Base-by-base conservation (phyloP, 2,797 vertebrate genomes). In the Limosa lapponica region DNA sequence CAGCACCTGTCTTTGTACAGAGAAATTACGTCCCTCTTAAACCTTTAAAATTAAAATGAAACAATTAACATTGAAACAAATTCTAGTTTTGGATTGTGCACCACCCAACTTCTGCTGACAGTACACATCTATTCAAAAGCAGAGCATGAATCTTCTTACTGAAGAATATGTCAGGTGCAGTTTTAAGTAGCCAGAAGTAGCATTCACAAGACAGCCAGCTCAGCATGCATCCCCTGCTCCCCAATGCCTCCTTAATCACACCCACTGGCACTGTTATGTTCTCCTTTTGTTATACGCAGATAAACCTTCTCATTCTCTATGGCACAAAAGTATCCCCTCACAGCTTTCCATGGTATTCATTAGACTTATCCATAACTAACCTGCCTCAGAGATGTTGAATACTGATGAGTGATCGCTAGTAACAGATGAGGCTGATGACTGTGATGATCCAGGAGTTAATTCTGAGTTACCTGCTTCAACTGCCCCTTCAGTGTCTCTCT, bases 401-500 rank as follows among this genome's bases (percentile, higher is more conserved):
- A 98, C 95, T 93, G 97, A 96, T 93, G 98, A 97, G 66, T 97
- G 98, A 90, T 97, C 94, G 8, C 96, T 98, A 98, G 96, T 93
- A 84, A 98, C 71, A 95, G 98, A 97, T 78, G 97, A 97, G 59
- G 91, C 65, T 92, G 98, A 98, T 97, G 98, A 96, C 66, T 93
- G 94, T 94, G 98, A 96, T 83, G 97, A 97, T 98, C 97, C 97
- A 89, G 97, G 93, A 87, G 93, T 96, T 95, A 97, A 94, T 90
- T 97, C 96, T 97, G 98, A 97, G 98, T 99, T 99, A 99, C 99
- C 99, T 99, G 98, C 98, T 95, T 98, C 98, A 94, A 97, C 97
- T 95, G 98, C 97, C 97, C 98, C 98, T 97, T 99, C 98, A 86
- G 97, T 97, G 95, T 99, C 98, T 98, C 94, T 99, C 91, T 99